These are phyloP conservation scores for Prosapia bicincta DNA, from an alignment of 2,888 invertebrate species.

Conservation along the genomic window DNA sequence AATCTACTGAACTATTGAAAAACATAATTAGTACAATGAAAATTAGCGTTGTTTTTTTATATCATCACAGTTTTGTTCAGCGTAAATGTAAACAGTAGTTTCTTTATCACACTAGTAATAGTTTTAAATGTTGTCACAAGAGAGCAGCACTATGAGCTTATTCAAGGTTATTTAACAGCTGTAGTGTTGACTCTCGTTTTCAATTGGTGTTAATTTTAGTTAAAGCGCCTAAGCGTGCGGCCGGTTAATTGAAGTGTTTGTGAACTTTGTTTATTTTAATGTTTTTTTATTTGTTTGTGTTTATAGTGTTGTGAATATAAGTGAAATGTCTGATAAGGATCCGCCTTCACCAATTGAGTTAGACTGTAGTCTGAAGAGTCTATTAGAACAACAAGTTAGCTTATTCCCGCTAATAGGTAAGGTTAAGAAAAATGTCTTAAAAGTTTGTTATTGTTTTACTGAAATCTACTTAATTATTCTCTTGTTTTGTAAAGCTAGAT, in stretches of 20 bases:
- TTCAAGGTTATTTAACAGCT: background rate
- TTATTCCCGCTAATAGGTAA: slow-evolving; percentile 35
- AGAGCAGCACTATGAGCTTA: background rate
- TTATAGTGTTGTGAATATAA: slow-evolving; percentile 7
- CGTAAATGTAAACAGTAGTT: too few relatives aligned
- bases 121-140: background rate
- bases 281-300: slow-evolving; percentile 1
- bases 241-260: background rate
- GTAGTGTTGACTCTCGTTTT: background rate
- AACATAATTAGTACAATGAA: too few relatives aligned
- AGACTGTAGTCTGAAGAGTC: slow-evolving; percentile 36
- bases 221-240: background rate
- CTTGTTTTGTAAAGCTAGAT: too few relatives aligned
- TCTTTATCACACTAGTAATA: too few relatives aligned
- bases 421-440: too few relatives aligned
- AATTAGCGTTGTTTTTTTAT: too few relatives aligned
- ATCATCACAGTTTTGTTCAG: too few relatives aligned
- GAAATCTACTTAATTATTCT: too few relatives aligned
- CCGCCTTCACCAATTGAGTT: slow-evolving; percentile 60
- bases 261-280: background rate
- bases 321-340: slow-evolving; percentile 88
- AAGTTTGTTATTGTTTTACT: too few relatives aligned
- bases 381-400: slow-evolving; percentile 37
- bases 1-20: too few relatives aligned
- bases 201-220: background rate